phyloP scores from a whole-genome alignment of 2,113 vertebrate species.

The Scolopax mira region DNA sequence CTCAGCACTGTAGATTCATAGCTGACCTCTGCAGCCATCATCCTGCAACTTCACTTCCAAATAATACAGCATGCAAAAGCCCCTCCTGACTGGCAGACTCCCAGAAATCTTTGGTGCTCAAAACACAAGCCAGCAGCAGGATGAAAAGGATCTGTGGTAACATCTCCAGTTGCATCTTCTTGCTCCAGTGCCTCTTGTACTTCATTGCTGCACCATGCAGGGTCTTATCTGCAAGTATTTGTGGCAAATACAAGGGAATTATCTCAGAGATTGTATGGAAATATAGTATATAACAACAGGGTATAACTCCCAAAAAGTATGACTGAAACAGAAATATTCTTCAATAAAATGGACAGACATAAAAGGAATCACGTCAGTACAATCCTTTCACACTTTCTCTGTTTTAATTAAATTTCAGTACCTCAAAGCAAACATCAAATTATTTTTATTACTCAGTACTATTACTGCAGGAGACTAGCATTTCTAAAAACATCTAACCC shows the following conservation, averaged over 20 bases:
- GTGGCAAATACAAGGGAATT: neutral
- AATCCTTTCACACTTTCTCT: neutral
- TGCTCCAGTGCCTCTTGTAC: neutral
- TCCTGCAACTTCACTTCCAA: neutral
- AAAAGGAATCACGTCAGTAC: neutral
- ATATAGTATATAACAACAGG: neutral
- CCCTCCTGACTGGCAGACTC: neutral
- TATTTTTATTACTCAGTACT: neutral
- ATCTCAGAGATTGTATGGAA: neutral
- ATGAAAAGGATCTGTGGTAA: neutral
- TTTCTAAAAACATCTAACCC: neutral
- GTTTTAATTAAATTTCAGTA: neutral
- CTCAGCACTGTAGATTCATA: neutral
- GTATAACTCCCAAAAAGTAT: neutral
- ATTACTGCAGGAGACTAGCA: neutral
- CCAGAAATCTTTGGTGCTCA: neutral
- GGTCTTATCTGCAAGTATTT: neutral
- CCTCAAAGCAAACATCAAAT: neutral
- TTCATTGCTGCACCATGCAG: neutral
- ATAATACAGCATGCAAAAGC: neutral
- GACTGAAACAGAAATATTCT: neutral
- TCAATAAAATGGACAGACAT: neutral
- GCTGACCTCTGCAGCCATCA: neutral
- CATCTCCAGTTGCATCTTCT: neutral
- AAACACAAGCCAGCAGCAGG: neutral